Percentiles rank a stretch among this genome's conserved stretches.
Evolutionary conservation across 2,888 invertebrate genomes (phyloP).

Genomic region (Microchrysa polita): DNA sequence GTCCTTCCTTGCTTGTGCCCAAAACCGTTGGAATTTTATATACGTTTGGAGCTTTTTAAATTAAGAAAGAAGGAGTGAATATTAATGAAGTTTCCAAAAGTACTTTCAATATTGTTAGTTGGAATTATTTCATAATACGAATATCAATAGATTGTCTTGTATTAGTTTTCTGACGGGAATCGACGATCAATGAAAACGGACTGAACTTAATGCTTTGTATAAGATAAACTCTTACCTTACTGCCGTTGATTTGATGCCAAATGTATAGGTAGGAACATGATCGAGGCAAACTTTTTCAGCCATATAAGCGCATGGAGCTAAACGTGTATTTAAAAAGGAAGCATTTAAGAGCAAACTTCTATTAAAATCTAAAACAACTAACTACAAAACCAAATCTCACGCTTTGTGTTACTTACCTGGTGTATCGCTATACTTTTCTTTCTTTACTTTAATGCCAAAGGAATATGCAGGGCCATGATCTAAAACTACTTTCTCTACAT

Average conservation of each 20-base stretch:
- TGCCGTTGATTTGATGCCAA: slow-evolving; percentile 69
- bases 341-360: background rate
- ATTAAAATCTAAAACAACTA: background rate
- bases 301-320: slow-evolving; percentile 62
- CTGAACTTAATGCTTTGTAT: slow-evolving; percentile 23
- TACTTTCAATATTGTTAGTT: no score
- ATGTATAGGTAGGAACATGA: slow-evolving; percentile 68
- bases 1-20: slow-evolving; percentile 70
- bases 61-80: background rate
- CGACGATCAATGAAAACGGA: slow-evolving; percentile 36
- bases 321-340: background rate
- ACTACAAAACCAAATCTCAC: slow-evolving; percentile 68
- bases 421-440: slow-evolving; percentile 62
- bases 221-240: slow-evolving; percentile 56
- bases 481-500: slow-evolving; percentile 61
- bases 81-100: background rate
- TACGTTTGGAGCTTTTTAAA: slow-evolving; percentile 80
- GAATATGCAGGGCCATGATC: slow-evolving; percentile 65
- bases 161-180: background rate
- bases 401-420: slow-evolving; percentile 67
- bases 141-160: no score
- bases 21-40: slow-evolving; percentile 84
- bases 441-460: slow-evolving; percentile 65
- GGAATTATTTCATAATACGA: no score
- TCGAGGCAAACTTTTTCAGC: slow-evolving; percentile 67